phyloP scores from a whole-genome alignment of 2,113 vertebrate genomes.

The Myotis yumanensis region DNA sequence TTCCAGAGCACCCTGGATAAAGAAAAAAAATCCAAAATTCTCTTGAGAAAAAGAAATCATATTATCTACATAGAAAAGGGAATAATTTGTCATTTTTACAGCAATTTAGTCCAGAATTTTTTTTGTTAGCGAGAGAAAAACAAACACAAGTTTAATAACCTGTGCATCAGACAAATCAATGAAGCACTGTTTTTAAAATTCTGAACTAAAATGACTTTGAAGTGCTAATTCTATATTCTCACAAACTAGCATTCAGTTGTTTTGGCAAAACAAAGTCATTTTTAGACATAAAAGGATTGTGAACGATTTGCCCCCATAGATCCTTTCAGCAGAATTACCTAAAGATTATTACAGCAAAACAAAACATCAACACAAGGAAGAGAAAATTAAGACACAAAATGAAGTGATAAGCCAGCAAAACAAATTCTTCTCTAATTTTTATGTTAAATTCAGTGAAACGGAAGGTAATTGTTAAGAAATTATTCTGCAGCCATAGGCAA shows the following conservation, averaged over 20 bases:
- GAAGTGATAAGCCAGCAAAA: not conserved
- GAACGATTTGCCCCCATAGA: not conserved
- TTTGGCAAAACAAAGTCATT: slow-evolving; percentile 35
- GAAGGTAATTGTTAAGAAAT: not conserved
- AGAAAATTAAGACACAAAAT: slow-evolving; percentile 23
- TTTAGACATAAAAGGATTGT: not conserved
- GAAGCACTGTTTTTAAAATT: slow-evolving; percentile 26
- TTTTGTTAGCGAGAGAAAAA: not conserved
- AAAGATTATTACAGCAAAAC: not conserved
- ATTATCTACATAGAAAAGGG: not conserved
- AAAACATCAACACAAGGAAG: not conserved
- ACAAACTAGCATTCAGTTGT: not conserved
- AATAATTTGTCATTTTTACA: slow-evolving; percentile 7
- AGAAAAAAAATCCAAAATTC: not conserved
- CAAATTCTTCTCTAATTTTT: slow-evolving; percentile 1
- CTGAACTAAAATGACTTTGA: slow-evolving; percentile 30
- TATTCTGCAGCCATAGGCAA: not conserved
- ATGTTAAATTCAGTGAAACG: not conserved
- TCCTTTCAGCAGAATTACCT: not conserved
- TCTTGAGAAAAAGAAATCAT: not conserved
- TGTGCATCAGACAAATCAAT: not conserved
- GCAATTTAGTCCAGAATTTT: not conserved
- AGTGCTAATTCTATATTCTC: slow-evolving; percentile 7
- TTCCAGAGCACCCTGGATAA: slow-evolving; percentile 15
- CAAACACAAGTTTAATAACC: not conserved